phyloP scores from a whole-genome alignment of 2,113 vertebrate species.

The Triplophysa rosa region DNA sequence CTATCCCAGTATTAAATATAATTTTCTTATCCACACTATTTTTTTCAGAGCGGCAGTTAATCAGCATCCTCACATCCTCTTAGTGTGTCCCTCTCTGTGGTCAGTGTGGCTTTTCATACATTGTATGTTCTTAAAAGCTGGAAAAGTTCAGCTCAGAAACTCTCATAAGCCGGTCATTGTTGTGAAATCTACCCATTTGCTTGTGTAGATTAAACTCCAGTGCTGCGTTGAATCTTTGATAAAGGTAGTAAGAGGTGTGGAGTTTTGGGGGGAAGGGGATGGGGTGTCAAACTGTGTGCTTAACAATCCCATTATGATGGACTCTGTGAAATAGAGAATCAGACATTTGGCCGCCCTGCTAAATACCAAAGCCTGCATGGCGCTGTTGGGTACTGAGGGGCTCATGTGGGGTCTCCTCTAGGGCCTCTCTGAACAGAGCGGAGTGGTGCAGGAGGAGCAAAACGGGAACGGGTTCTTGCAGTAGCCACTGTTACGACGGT shows the following conservation, averaged over 20 bases:
- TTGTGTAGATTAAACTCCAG: background rate
- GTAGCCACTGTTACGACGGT: no score
- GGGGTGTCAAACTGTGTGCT: conserved; percentile 1
- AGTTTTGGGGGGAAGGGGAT: background rate
- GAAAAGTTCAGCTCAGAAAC: background rate
- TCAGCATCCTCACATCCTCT: background rate
- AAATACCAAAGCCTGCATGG: conserved; percentile 42
- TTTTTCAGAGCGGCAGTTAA: background rate
- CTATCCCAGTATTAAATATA: background rate
- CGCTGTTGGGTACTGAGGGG: conserved; percentile 24
- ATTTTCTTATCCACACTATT: background rate
- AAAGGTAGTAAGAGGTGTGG: conserved; percentile 19
- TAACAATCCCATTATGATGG: conserved; percentile 41
- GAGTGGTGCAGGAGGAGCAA: conserved; percentile 18
- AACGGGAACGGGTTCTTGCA: background rate
- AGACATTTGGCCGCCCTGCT: conserved; percentile 37
- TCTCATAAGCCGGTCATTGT: background rate
- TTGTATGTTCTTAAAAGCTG: background rate
- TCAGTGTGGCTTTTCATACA: background rate
- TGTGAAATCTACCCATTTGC: background rate
- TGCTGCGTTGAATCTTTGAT: background rate
- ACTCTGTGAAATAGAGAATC: conserved; percentile 26
- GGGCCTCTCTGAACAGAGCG: background rate
- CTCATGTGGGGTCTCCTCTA: conserved; percentile 13
- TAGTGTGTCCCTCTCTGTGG: background rate